A percentile compares a stretch with the other conserved stretches of the same genome.
Conservation (phyloP, 2,113 vertebrate genomes). For the Strix aluco region DNA sequence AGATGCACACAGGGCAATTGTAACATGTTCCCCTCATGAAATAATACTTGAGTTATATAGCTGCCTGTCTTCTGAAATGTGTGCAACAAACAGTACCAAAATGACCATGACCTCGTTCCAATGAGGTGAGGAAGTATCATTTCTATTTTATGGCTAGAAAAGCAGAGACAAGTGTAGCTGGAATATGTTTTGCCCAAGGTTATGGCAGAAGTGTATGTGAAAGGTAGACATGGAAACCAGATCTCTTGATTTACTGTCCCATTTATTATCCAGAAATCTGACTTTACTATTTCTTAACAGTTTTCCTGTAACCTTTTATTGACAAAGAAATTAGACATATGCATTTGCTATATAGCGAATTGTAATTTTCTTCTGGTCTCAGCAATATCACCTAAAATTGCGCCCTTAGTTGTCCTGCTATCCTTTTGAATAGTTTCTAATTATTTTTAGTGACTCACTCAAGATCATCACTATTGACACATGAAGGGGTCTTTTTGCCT, state of each 20-base stretch:
- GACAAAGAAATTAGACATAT: background rate
- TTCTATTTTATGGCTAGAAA: conserved; percentile 18
- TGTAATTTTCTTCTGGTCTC: background rate
- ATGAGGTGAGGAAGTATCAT: background rate
- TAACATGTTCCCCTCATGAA: background rate
- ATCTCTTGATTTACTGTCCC: background rate
- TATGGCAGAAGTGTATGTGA: background rate
- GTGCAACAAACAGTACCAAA: background rate
- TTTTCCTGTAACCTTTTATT: background rate
- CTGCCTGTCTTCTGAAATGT: background rate
- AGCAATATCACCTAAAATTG: background rate
- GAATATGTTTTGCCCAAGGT: conserved; percentile 6
- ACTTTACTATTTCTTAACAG: background rate
- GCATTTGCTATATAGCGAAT: background rate
- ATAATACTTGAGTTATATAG: background rate
- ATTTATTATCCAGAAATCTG: background rate
- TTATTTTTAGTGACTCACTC: background rate
- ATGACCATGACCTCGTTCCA: conserved; percentile 29
- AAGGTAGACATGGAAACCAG: background rate
- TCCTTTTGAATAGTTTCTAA: background rate
- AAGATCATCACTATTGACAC: background rate
- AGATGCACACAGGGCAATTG: background rate
- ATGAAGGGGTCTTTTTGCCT: background rate
- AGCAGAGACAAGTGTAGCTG: background rate
- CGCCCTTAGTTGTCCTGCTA: background rate